A percentile compares a stretch with the other conserved stretches of the same genome.
phyloP scores from a whole-genome alignment of 1,140 invertebrate genomes.

The Cepaea nemoralis region DNA sequence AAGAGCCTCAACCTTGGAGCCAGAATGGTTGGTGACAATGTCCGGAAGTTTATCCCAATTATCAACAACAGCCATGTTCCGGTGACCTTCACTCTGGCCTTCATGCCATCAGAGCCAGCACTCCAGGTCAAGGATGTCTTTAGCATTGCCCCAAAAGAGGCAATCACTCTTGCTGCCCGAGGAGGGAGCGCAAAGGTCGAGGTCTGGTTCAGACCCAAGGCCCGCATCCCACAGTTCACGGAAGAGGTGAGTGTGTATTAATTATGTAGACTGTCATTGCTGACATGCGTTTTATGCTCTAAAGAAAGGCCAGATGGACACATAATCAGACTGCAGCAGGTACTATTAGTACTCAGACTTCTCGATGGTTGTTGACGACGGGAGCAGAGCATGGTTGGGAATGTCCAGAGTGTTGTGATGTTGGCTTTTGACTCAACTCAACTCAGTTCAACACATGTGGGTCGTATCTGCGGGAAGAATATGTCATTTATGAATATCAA shows the following conservation, averaged over 20 bases:
- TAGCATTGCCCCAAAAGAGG: slow-evolving; percentile 55
- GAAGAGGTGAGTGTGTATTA: slow-evolving; percentile 65
- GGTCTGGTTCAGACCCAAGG: slow-evolving; percentile 63
- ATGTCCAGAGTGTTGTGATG: no score
- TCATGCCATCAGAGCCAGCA: slow-evolving; percentile 59
- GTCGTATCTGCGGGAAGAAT: no score
- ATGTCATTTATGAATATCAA: no score
- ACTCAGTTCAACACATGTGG: no score
- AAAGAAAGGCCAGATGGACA: no score
- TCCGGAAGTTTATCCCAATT: slow-evolving; percentile 67
- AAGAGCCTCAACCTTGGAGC: slow-evolving; percentile 69
- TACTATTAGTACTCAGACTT: no score
- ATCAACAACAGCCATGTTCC: slow-evolving; percentile 70
- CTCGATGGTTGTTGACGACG: no score
- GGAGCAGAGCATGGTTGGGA: no score
- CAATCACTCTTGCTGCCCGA: slow-evolving; percentile 63
- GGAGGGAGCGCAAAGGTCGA: slow-evolving; percentile 66
- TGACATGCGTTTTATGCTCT: no score
- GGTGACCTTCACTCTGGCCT: slow-evolving; percentile 66
- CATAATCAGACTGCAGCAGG: no score
- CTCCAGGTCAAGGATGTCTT: slow-evolving; percentile 61
- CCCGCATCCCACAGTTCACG: slow-evolving; percentile 67
- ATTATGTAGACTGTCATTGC: no score
- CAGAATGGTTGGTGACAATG: slow-evolving; percentile 61
- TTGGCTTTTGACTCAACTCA: no score